phyloP scores from a whole-genome alignment of 2,113 vertebrate species.

The Elgaria multicarinata region DNA sequence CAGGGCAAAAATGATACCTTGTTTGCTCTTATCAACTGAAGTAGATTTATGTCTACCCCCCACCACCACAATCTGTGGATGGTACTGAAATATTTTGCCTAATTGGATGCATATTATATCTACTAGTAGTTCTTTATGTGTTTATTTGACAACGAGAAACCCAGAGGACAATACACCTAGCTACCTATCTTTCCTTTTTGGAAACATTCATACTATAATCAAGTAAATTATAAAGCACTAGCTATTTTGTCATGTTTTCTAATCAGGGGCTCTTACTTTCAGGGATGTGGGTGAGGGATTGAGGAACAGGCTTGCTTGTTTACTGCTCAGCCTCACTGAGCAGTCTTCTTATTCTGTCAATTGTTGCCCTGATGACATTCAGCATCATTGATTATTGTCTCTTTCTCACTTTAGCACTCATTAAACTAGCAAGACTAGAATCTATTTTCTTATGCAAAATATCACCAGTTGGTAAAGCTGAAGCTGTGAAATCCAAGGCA shows the following conservation, averaged over 20 bases:
- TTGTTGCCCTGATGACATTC: constrained; percentile 5
- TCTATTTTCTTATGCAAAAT: constrained; percentile 11
- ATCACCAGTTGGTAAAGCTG: background rate
- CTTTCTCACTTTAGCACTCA: constrained; percentile 27
- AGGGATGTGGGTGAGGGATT: background rate
- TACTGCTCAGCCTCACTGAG: background rate
- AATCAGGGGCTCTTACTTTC: background rate
- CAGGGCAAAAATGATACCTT: background rate
- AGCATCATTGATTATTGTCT: constrained; percentile 21
- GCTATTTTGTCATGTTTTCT: background rate
- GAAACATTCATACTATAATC: background rate
- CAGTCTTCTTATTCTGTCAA: background rate
- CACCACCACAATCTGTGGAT: too few species aligned
- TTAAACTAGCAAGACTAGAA: constrained; percentile 13
- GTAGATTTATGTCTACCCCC: background rate
- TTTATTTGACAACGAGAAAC: background rate
- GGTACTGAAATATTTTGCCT: background rate
- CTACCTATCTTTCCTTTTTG: background rate
- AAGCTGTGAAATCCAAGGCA: background rate
- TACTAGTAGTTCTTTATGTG: background rate
- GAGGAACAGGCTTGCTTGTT: background rate
- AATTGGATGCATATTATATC: background rate
- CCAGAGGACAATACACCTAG: background rate
- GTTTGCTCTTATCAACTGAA: background rate
- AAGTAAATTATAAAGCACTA: background rate